A percentile compares a stretch with the other conserved stretches of the same genome.
Evolutionary conservation across 2,797 vertebrate genomes (phyloP).

Genomic region (Falco peregrinus): DNA sequence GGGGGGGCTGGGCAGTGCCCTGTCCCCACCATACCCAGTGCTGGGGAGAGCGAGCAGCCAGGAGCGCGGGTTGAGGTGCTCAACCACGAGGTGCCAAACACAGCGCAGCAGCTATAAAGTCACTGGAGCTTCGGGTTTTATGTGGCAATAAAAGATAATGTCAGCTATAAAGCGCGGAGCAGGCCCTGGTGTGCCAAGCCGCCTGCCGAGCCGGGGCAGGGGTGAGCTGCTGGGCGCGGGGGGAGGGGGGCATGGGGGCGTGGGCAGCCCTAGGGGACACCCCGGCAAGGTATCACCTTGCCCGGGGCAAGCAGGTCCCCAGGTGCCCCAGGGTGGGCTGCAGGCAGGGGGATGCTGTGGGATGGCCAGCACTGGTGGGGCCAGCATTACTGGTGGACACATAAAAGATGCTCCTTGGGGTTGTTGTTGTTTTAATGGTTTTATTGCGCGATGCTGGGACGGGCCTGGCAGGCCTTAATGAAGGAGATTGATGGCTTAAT

Average conservation of each 20-base stretch:
- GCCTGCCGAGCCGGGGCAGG: background rate
- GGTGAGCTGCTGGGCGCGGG: background rate
- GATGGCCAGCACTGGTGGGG: rapidly evolving
- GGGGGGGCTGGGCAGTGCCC: background rate
- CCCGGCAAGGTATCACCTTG: rapidly evolving
- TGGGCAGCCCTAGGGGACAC: background rate
- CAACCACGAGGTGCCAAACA: background rate
- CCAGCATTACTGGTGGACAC: background rate
- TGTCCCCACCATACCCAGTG: background rate
- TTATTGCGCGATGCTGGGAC: background rate
- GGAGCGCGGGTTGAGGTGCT: background rate
- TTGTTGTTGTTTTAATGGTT: slow-evolving; percentile 21
- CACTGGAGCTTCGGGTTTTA: slow-evolving; percentile 47
- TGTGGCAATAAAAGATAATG: slow-evolving; percentile 61
- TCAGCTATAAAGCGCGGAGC: slow-evolving; percentile 35
- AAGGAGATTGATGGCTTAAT: slow-evolving; percentile 66
- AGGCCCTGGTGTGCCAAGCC: background rate
- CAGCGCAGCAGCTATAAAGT: slow-evolving; percentile 47
- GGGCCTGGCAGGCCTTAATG: slow-evolving; percentile 48
- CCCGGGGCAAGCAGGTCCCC: rapidly evolving
- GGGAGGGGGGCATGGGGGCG: background rate
- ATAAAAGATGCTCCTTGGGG: slow-evolving; percentile 9
- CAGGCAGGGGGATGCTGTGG: rapidly evolving
- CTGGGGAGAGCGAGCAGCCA: background rate
- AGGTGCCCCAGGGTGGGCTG: background rate